These are phyloP conservation scores for Cataglyphis hispanica DNA, from an alignment of 1,140 invertebrate species.

Conservation along the genomic window DNA sequence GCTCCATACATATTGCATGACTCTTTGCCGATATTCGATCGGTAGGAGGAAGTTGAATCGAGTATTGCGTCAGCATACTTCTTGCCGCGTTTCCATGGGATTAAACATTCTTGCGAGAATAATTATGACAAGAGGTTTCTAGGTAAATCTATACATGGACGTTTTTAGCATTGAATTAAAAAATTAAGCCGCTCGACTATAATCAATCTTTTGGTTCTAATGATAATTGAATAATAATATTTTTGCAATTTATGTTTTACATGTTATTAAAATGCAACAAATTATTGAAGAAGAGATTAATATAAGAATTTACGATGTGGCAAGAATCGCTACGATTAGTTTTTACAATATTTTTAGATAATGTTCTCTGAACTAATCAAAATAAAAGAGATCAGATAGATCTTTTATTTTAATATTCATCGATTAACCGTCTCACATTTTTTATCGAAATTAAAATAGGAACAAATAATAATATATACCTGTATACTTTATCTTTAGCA, in stretches of 20 bases:
- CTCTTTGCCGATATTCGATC: constrained; percentile 62
- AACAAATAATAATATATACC: background rate
- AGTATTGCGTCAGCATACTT: constrained; percentile 41
- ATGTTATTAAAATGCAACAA: background rate
- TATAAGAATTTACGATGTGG: background rate
- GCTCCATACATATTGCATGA: constrained; percentile 80
- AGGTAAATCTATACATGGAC: background rate
- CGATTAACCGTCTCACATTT: background rate
- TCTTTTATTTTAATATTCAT: background rate
- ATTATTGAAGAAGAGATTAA: background rate
- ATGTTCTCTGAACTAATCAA: too few species aligned
- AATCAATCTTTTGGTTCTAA: background rate
- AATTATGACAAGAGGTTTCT: background rate
- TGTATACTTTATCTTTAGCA: background rate
- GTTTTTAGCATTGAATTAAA: background rate
- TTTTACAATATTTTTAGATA: too few species aligned
- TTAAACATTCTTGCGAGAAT: constrained; percentile 33
- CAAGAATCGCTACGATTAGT: background rate
- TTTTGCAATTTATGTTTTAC: background rate
- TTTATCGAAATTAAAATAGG: background rate
- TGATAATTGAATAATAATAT: background rate
- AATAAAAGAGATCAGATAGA: too few species aligned
- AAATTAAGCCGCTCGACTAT: background rate
- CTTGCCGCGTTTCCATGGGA: constrained; percentile 49
- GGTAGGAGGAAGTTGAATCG: constrained; percentile 71